Evolutionary conservation across 1,140 invertebrate genomes (phyloP).

Genomic region (Diachasmimorpha longicaudata): DNA sequence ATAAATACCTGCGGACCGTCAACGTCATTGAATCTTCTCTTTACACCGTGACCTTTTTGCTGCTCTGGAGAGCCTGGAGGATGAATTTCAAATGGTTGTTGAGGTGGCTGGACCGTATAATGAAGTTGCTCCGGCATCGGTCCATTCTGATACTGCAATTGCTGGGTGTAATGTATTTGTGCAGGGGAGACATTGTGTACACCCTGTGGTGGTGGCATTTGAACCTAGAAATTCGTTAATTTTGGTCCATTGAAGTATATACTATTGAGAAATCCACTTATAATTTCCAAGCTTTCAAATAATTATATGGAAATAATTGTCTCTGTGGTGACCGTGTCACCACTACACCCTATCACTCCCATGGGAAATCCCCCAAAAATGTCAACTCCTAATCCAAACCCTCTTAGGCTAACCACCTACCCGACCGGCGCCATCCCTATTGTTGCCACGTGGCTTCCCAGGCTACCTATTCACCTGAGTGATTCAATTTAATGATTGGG

Average conservation of each 20-base stretch:
- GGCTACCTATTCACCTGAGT: too few species aligned
- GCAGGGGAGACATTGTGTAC: constrained; percentile 51
- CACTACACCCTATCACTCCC: too few species aligned
- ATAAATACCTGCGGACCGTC: constrained; percentile 52
- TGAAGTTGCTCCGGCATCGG: constrained; percentile 56
- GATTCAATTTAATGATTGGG: too few species aligned
- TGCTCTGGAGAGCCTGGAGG: constrained; percentile 52
- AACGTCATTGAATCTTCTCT: constrained; percentile 57
- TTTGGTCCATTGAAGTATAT: background rate
- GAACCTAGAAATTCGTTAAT: constrained; percentile 31
- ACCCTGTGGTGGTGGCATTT: constrained; percentile 46
- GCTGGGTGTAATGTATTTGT: constrained; percentile 55
- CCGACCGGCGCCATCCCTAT: too few species aligned
- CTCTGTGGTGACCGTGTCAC: too few species aligned
- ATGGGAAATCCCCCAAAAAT: too few species aligned
- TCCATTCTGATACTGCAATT: constrained; percentile 59
- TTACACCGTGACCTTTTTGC: constrained; percentile 55
- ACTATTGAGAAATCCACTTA: background rate
- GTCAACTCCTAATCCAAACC: too few species aligned
- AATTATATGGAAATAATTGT: too few species aligned
- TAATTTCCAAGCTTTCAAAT: background rate
- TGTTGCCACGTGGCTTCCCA: too few species aligned
- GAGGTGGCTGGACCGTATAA: constrained; percentile 53
- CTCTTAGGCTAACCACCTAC: too few species aligned
- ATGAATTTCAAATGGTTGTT: constrained; percentile 47